A percentile compares a stretch with the other conserved stretches of the same genome.
Conservation (phyloP, 1,140 invertebrate species). For the Venturia canescens region DNA sequence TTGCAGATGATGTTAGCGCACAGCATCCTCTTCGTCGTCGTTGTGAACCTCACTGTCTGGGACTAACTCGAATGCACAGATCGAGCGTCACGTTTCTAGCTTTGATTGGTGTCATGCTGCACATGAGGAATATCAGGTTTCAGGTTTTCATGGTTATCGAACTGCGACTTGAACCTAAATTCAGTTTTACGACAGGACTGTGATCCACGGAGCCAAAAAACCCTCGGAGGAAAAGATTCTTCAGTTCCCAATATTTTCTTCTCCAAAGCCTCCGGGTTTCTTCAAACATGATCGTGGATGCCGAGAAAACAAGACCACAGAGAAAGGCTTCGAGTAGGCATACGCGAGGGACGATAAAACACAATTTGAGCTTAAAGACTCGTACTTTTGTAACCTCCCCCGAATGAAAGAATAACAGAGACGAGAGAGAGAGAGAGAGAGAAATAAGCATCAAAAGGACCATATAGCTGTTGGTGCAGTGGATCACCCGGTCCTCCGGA, state of each 20-base stretch:
- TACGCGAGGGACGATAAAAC: conserved; percentile 72
- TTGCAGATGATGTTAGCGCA: conserved; percentile 11
- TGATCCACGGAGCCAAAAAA: not conserved
- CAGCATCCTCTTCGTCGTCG: conserved; percentile 5
- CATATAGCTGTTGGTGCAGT: conserved; percentile 31
- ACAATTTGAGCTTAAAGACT: conserved; percentile 75
- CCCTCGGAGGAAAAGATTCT: conserved; percentile 57
- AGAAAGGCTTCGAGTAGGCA: not conserved
- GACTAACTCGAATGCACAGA: conserved; percentile 31
- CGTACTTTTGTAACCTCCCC: conserved; percentile 66
- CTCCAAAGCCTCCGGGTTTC: conserved; percentile 38
- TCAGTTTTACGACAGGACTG: not conserved
- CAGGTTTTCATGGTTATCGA: not conserved
- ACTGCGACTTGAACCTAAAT: not conserved
- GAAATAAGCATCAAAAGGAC: conserved; percentile 11
- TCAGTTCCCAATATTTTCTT: conserved; percentile 24
- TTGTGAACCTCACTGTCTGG: not conserved
- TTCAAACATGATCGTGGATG: conserved; percentile 61
- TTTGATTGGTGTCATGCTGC: conserved; percentile 23
- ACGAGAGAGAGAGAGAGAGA: conserved; percentile 12
- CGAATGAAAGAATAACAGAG: conserved; percentile 44
- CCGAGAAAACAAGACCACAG: not conserved
- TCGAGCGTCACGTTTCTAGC: not conserved
- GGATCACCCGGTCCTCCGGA: conserved; percentile 46
- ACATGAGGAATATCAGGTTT: not conserved